Percentiles rank a stretch among this genome's conserved stretches.
Conservation (phyloP, 2,113 vertebrate genomes). For the Chloropsis hardwickii region DNA sequence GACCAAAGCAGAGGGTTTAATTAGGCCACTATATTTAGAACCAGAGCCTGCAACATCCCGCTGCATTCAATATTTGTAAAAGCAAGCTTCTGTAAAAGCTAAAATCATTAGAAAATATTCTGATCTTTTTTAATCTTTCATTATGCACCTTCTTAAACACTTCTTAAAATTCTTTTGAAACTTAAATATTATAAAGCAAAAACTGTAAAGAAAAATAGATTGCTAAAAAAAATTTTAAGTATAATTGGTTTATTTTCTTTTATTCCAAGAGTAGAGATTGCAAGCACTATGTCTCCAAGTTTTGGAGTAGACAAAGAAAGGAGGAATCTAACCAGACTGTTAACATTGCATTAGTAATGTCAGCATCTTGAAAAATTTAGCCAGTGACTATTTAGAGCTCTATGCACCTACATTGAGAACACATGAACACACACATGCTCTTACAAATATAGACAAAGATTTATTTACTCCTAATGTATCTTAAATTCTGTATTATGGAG, state of each 20-base stretch:
- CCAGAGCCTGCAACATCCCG: not conserved
- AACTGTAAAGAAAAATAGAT: not conserved
- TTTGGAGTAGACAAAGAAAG: not conserved
- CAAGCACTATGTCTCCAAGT: not conserved
- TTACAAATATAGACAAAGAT: not conserved
- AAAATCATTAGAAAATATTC: not conserved
- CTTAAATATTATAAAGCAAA: not conserved
- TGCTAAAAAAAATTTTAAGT: not conserved
- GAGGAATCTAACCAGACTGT: not conserved
- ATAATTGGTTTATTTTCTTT: not conserved
- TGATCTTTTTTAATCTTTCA: not conserved
- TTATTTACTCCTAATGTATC: not conserved
- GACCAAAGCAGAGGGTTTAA: slow-evolving; percentile 8
- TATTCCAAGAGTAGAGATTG: not conserved
- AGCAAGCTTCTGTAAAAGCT: not conserved
- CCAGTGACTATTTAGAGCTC: not conserved
- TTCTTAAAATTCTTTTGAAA: not conserved
- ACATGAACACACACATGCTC: not conserved
- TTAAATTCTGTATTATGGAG: not conserved
- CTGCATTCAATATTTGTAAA: not conserved
- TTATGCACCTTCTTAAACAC: not conserved
- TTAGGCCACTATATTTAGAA: slow-evolving; percentile 35
- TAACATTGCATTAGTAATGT: not conserved
- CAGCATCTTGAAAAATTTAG: not conserved
- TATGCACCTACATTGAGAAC: slow-evolving; percentile 1